Evolutionary conservation across 2,113 vertebrate species (phyloP).

Genomic region (Siniperca knerii): DNA sequence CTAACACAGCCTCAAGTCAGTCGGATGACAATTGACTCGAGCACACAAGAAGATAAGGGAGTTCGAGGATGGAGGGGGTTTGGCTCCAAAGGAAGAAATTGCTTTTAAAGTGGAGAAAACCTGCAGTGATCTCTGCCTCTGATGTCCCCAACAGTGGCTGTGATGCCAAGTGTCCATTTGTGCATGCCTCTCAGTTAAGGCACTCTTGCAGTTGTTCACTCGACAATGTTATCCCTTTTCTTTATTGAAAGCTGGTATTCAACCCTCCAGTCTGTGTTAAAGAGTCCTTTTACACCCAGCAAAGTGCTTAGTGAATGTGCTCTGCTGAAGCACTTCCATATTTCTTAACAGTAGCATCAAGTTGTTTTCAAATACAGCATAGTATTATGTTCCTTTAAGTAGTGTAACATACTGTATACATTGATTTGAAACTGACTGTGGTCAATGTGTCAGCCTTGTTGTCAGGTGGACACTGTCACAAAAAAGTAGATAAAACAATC

Average conservation of each 20-base stretch:
- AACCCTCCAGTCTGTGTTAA: conserved; percentile 60
- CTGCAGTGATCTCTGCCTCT: conserved; percentile 55
- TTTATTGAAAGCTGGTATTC: conserved; percentile 74
- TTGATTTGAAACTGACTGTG: conserved; percentile 56
- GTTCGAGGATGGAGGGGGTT: conserved; percentile 11
- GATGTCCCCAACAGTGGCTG: conserved; percentile 61
- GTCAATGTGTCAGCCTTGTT: conserved; percentile 43
- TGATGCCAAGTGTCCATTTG: conserved; percentile 68
- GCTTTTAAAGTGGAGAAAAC: conserved; percentile 75
- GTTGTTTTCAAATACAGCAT: conserved; percentile 64
- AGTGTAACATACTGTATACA: conserved; percentile 53
- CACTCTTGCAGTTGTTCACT: conserved; percentile 51
- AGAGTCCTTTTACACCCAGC: conserved; percentile 56
- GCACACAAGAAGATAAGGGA: conserved; percentile 60
- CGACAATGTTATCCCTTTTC: conserved; percentile 70
- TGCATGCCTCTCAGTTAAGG: conserved; percentile 69
- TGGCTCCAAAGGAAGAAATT: conserved; percentile 66
- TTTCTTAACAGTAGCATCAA: conserved; percentile 66
- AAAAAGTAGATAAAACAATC: conserved; percentile 2
- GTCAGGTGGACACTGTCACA: conserved; percentile 20
- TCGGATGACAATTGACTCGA: conserved; percentile 68
- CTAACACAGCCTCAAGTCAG: conserved; percentile 72
- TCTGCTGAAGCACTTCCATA: conserved; percentile 64
- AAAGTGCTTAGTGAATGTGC: conserved; percentile 67
- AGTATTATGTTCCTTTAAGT: conserved; percentile 61